A percentile compares a stretch with the other conserved stretches of the same genome.
phyloP scores from a whole-genome alignment of 1,140 invertebrate species.

The Aphaenogaster ashmeadi region DNA sequence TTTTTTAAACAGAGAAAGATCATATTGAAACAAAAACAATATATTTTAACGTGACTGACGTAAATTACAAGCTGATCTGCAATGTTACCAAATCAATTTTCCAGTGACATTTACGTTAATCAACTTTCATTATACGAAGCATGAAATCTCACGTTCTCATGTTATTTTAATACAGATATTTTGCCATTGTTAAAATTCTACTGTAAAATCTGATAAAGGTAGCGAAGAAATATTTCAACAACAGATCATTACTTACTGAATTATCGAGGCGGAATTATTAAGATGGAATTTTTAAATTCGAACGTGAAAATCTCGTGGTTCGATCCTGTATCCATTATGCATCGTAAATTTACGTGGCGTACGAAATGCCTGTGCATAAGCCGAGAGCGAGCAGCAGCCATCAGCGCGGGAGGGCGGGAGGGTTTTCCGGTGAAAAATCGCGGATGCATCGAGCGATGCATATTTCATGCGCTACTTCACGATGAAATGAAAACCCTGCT shows the following conservation, averaged over 20 bases:
- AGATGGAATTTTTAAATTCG: constrained; percentile 37
- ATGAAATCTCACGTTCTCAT: neutral
- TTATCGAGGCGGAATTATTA: neutral
- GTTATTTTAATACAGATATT: neutral
- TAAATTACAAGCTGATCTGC: neutral
- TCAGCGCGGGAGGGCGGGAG: constrained; percentile 44
- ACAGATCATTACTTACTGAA: neutral
- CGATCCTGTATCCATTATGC: constrained; percentile 16
- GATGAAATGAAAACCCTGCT: constrained; percentile 78
- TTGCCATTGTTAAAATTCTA: neutral
- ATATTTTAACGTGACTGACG: neutral
- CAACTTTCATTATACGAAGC: neutral
- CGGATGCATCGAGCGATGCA: constrained; percentile 76
- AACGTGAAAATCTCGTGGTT: neutral
- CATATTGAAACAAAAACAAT: neutral
- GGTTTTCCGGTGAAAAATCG: constrained; percentile 77
- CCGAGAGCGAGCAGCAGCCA: constrained; percentile 63
- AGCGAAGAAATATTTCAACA: neutral
- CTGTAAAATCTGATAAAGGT: neutral
- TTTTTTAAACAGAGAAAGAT: neutral
- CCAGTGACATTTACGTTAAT: neutral
- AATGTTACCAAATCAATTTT: neutral
- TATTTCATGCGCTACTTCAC: constrained; percentile 78
- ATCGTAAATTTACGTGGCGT: constrained; percentile 55
- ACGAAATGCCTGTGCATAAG: constrained; percentile 43